Conservation (phyloP, 1,140 invertebrate genomes). For the Belonocnema kinseyi region DNA sequence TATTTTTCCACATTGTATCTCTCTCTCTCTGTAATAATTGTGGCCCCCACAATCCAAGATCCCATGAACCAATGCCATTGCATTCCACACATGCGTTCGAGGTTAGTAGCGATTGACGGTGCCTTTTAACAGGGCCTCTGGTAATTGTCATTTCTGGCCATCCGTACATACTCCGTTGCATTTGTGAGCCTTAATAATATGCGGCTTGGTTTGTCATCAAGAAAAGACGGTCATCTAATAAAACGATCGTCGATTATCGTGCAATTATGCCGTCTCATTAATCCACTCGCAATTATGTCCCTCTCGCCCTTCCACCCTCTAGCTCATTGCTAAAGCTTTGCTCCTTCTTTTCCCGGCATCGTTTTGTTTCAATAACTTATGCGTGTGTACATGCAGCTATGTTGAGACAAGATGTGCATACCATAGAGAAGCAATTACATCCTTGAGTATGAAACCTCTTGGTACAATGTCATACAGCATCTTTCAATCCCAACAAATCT, state of each 20-base stretch:
- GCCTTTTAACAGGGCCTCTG: slow-evolving; percentile 62
- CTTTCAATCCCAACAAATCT: slow-evolving; percentile 9
- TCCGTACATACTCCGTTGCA: slow-evolving; percentile 65
- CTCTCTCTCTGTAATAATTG: neutral
- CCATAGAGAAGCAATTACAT: slow-evolving; percentile 35
- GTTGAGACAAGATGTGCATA: slow-evolving; percentile 50
- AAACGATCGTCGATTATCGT: slow-evolving; percentile 74
- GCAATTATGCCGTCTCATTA: slow-evolving; percentile 76
- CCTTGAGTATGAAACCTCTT: slow-evolving; percentile 15
- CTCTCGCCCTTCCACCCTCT: slow-evolving; percentile 28
- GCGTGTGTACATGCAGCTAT: slow-evolving; percentile 64
- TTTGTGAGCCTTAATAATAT: slow-evolving; percentile 69
- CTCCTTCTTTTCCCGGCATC: slow-evolving; percentile 35
- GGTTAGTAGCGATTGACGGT: slow-evolving; percentile 54
- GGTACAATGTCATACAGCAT: neutral
- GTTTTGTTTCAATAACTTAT: slow-evolving; percentile 66
- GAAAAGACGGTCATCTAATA: slow-evolving; percentile 61
- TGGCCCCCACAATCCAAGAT: slow-evolving; percentile 53
- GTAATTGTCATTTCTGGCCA: slow-evolving; percentile 73
- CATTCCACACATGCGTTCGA: slow-evolving; percentile 61
- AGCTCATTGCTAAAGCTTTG: slow-evolving; percentile 32
- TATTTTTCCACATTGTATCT: neutral
- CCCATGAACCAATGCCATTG: slow-evolving; percentile 59
- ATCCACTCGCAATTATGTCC: slow-evolving; percentile 70
- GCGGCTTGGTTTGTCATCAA: slow-evolving; percentile 49